Evolutionary conservation across 2,888 invertebrate species (phyloP).

Genomic region (Schizotus pectinicornis): DNA sequence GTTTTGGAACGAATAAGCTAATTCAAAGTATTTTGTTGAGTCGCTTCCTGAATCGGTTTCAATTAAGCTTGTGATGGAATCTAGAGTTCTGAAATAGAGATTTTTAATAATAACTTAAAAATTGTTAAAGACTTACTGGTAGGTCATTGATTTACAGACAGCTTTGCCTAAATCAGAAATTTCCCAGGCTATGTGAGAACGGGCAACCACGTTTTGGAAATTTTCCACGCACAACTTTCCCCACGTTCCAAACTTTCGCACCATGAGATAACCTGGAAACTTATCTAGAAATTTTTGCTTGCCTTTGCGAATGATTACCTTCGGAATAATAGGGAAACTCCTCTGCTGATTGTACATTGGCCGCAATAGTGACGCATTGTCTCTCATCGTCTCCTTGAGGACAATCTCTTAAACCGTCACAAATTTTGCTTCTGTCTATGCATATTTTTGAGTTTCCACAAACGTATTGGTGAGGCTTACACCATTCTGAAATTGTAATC

Average conservation of each 20-base stretch:
- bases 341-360: slow-evolving; percentile 63
- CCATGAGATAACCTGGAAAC: slow-evolving; percentile 70
- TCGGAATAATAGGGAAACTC: slow-evolving; percentile 68
- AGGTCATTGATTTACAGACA: slow-evolving; percentile 78
- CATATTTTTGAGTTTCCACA: slow-evolving; percentile 76
- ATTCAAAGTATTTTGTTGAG: slow-evolving; percentile 63
- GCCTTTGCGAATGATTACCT: slow-evolving; percentile 54
- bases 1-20: slow-evolving; percentile 64
- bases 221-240: slow-evolving; percentile 77
- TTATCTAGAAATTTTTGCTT: background rate
- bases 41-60: slow-evolving; percentile 26
- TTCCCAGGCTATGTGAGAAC: slow-evolving; percentile 67
- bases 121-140: slow-evolving; percentile 63
- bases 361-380: slow-evolving; percentile 72
- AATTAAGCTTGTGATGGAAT: slow-evolving; percentile 34
- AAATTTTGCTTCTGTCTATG: slow-evolving; percentile 69
- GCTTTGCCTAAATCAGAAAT: slow-evolving; percentile 75
- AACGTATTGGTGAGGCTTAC: slow-evolving; percentile 72
- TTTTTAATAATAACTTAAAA: slow-evolving; percentile 5
- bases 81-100: slow-evolving; percentile 37
- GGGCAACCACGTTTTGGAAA: slow-evolving; percentile 65
- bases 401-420: slow-evolving; percentile 75
- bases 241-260: slow-evolving; percentile 77
- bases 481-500: slow-evolving; percentile 68
- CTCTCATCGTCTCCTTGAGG: slow-evolving; percentile 78